phyloP scores from a whole-genome alignment of 2,797 vertebrate genomes.

The Chlorospingus semifuscus region DNA sequence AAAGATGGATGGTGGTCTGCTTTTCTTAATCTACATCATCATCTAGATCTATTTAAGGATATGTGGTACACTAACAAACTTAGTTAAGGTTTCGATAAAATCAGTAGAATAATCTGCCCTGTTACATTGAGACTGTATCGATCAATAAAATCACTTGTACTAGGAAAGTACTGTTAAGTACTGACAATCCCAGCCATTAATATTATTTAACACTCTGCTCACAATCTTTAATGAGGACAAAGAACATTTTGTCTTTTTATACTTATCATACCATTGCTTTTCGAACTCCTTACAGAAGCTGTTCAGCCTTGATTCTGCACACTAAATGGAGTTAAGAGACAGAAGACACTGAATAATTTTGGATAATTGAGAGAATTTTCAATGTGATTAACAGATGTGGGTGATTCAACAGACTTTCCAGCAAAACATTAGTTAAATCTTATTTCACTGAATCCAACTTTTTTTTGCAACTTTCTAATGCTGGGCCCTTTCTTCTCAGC shows the following conservation, averaged over 20 bases:
- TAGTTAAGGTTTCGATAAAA: slow-evolving; percentile 98
- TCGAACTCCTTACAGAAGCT: not conserved
- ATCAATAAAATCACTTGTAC: slow-evolving; percentile 98
- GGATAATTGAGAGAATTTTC: slow-evolving; percentile 42
- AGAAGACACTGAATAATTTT: slow-evolving; percentile 35
- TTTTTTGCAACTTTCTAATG: not conserved
- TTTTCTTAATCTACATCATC: slow-evolving; percentile 98
- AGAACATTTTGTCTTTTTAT: slow-evolving; percentile 81
- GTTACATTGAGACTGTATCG: slow-evolving; percentile 79
- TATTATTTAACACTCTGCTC: slow-evolving; percentile 97
- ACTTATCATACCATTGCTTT: slow-evolving; percentile 51
- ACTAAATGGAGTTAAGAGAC: not conserved
- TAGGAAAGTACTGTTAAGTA: slow-evolving; percentile 89
- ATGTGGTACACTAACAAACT: slow-evolving; percentile 92
- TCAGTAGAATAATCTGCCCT: slow-evolving; percentile 92
- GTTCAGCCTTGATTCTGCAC: slow-evolving; percentile 24
- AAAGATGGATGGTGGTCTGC: slow-evolving; percentile 94
- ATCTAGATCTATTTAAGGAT: slow-evolving; percentile 99
- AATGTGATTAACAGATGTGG: slow-evolving; percentile 21
- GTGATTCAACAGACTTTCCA: not conserved
- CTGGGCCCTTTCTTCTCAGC: not conserved
- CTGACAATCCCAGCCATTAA: slow-evolving; percentile 94
- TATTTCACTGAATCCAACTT: not conserved
- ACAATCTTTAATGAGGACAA: slow-evolving; percentile 92
- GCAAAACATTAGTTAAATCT: slow-evolving; percentile 25